These are phyloP conservation scores for Melanotaenia trifasciata DNA, from an alignment of 2,797 vertebrate genomes.

Conservation along the genomic window DNA sequence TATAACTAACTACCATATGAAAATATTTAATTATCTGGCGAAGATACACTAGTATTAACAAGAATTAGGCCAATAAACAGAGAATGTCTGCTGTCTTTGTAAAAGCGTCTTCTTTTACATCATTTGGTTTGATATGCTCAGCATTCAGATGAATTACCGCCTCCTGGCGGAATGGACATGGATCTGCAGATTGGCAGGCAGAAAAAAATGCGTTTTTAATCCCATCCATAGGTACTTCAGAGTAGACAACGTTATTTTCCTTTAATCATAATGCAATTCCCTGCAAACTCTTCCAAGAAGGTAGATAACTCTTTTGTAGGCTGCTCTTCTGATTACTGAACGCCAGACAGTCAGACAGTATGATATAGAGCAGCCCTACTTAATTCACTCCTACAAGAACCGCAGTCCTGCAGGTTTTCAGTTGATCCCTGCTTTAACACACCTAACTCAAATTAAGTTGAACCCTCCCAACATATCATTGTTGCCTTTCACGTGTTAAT, in stretches of 20 bases:
- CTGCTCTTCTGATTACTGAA: not conserved
- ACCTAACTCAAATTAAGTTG: not conserved
- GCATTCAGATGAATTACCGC: not conserved
- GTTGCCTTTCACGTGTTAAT: not conserved
- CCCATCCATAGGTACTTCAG: not conserved
- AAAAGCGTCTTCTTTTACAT: not conserved
- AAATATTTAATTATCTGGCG: too few species aligned
- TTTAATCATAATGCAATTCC: not conserved
- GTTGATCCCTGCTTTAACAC: too few species aligned
- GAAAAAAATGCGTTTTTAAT: too few species aligned
- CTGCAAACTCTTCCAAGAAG: not conserved
- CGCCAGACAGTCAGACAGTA: not conserved
- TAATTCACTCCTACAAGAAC: too few species aligned
- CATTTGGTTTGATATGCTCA: not conserved
- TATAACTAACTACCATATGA: not conserved
- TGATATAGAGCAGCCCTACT: not conserved
- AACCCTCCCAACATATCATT: not conserved
- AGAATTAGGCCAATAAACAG: not conserved
- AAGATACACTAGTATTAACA: not conserved
- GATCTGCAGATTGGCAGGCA: too few species aligned
- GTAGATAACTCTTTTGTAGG: not conserved
- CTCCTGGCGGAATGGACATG: not conserved
- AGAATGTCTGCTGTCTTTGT: not conserved
- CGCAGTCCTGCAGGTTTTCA: too few species aligned
- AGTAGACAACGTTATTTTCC: not conserved